Base-by-base conservation (phyloP, 2,888 invertebrate species). In the Caenorhabditis afra region DNA sequence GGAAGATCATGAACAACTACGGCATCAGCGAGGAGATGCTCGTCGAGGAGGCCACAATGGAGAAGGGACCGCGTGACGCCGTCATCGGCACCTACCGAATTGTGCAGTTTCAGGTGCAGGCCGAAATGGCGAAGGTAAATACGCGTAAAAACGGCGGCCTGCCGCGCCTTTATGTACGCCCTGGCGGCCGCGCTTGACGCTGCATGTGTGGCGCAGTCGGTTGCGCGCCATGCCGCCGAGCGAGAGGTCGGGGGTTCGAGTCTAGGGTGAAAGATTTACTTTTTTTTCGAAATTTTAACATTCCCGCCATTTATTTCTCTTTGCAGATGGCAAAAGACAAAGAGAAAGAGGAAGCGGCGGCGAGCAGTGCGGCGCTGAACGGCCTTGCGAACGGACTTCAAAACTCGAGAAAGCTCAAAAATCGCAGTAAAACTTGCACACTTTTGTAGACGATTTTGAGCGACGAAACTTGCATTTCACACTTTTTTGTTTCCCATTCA, bases 71-170 rank as follows among this genome's bases (percentile, higher is more conserved):
- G 1, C 91, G 93, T 59, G 93, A 93, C 85, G 93, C 93, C 81
- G 92, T 94, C 44, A 93, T 94, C 55, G 94, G 94, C 11, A 93
- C 94, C 55, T 94, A 94, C 90, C 92, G 94, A 50, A 94, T 94
- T 75, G 91, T 94, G 41, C 91, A 94, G 20, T 90, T 85, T 65
- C 89, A 89, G 64, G 83, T 84, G 23, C 89, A 89, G 55, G 79
- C 81, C 5, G 82, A 86, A 29, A 71, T 82, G 22, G 79, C 85
- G 12, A 86, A 85, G 73, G 85, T 86, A 41, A 64, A 29, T 29
- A 29, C 7, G 3, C 7, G n/a, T n/a, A n/a, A n/a, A n/a, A n/a
- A n/a, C n/a, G n/a, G n/a, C n/a, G n/a, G n/a, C n/a, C n/a, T n/a
- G n/a, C n/a, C n/a, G n/a, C n/a, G n/a, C n/a, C n/a, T n/a, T n/a